Conservation (phyloP, 2,888 invertebrate genomes). For the Aporophyla nigra region DNA sequence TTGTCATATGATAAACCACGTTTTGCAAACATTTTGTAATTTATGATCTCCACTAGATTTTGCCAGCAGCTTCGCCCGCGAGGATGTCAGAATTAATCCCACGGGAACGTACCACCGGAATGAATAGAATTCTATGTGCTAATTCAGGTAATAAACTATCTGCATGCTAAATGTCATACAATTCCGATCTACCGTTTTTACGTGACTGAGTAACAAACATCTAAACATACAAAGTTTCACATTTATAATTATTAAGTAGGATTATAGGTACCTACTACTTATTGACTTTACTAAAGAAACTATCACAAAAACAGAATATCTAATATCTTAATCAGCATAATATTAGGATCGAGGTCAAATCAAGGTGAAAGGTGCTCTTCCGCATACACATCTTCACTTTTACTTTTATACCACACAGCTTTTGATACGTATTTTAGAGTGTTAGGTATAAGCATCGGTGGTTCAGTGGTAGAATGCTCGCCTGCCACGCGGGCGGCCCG, state of each 20-base stretch:
- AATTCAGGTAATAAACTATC: too few relatives aligned
- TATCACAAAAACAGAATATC: background rate
- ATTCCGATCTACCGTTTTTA: too few relatives aligned
- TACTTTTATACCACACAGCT: background rate
- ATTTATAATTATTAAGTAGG: background rate
- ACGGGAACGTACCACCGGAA: too few relatives aligned
- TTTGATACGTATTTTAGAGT: accelerated
- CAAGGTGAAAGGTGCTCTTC: conserved; percentile 52
- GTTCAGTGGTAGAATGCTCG: conserved; percentile 91
- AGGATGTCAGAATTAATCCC: too few relatives aligned
- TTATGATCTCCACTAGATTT: too few relatives aligned
- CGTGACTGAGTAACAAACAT: too few relatives aligned
- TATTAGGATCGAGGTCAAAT: conserved; percentile 33
- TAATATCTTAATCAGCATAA: conserved; percentile 6
- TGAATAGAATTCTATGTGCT: too few relatives aligned
- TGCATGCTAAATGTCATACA: too few relatives aligned
- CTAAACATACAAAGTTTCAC: too few relatives aligned
- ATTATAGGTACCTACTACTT: background rate
- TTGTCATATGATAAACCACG: too few relatives aligned
- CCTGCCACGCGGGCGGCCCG: conserved; percentile 92
- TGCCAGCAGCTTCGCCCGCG: too few relatives aligned
- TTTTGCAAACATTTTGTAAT: too few relatives aligned
- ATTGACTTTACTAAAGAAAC: background rate
- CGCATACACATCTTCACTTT: conserved; percentile 44
- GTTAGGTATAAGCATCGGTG: conserved; percentile 82